phyloP scores from a whole-genome alignment of 2,113 vertebrate genomes.

The Egretta garzetta region DNA sequence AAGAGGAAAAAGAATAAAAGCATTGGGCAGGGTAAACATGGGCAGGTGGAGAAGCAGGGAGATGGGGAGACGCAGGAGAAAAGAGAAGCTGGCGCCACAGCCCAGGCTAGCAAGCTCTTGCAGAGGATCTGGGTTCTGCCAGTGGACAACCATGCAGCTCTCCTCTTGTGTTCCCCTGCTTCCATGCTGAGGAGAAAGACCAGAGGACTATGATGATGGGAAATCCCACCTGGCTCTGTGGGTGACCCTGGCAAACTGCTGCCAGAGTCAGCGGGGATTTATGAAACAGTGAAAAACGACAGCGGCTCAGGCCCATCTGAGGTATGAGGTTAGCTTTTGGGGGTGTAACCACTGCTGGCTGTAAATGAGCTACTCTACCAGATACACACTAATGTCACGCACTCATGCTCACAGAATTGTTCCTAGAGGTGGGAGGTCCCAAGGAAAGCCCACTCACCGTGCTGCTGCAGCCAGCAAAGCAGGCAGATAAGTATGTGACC shows the following conservation, averaged over 20 bases:
- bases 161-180: background rate
- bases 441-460: conserved; percentile 30
- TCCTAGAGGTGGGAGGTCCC: background rate
- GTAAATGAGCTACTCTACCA: background rate
- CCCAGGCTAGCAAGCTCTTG: fast-evolving
- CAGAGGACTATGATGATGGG: background rate
- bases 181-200: background rate
- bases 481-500: conserved; percentile 95
- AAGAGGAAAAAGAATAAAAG: background rate
- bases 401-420: background rate
- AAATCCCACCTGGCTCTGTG: background rate
- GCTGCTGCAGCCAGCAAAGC: conserved; percentile 93
- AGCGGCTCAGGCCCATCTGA: background rate
- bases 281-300: background rate
- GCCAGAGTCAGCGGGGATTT: background rate
- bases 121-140: background rate
- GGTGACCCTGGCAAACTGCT: background rate
- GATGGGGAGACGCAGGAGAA: background rate
- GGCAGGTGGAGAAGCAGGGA: background rate
- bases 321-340: background rate
- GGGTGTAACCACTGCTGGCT: background rate
- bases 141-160: background rate
- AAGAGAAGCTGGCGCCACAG: background rate
- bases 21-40: background rate
- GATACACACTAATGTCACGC: fast-evolving